These are phyloP conservation scores for Apamea epomidion DNA, from an alignment of 2,888 invertebrate genomes.

Conservation along the genomic window DNA sequence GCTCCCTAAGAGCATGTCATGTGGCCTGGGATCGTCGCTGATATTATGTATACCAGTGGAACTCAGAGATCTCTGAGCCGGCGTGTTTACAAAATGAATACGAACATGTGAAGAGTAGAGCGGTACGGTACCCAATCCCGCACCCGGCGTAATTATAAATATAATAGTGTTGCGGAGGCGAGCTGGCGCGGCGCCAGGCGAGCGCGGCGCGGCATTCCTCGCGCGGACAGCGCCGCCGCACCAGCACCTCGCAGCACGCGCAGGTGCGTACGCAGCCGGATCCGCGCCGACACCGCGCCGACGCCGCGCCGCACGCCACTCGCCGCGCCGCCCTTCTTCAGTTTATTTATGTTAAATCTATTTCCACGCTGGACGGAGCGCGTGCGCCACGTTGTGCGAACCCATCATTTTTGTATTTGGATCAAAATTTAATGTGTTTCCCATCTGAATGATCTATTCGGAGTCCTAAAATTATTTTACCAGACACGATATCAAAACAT, in stretches of 20 bases:
- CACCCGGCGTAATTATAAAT: conserved; percentile 68
- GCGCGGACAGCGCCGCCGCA: conserved; percentile 59
- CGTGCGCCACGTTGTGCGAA: conserved; percentile 51
- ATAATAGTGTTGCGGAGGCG: conserved; percentile 58
- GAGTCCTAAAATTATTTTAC: conserved; percentile 5
- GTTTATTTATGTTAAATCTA: conserved; percentile 63
- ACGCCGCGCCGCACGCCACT: conserved; percentile 4
- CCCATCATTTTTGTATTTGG: conserved; percentile 38
- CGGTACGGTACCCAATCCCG: conserved; percentile 47
- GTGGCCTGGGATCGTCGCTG: background rate
- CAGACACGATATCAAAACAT: conserved; percentile 11
- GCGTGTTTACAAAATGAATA: conserved; percentile 60
- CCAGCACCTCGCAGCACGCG: conserved; percentile 53
- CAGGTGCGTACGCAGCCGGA: conserved; percentile 34
- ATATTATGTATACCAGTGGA: background rate
- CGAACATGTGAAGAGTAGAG: conserved; percentile 38
- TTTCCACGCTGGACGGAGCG: conserved; percentile 53
- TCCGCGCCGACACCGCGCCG: conserved; percentile 36
- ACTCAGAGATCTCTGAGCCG: background rate
- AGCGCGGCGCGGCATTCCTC: conserved; percentile 62
- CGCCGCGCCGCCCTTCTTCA: conserved; percentile 32
- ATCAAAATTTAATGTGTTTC: conserved; percentile 24
- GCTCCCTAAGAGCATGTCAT: background rate
- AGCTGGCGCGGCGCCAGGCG: conserved; percentile 70
- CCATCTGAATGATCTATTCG: conserved; percentile 17